phyloP scores from a whole-genome alignment of 2,113 vertebrate genomes.

The Willisornis vidua region DNA sequence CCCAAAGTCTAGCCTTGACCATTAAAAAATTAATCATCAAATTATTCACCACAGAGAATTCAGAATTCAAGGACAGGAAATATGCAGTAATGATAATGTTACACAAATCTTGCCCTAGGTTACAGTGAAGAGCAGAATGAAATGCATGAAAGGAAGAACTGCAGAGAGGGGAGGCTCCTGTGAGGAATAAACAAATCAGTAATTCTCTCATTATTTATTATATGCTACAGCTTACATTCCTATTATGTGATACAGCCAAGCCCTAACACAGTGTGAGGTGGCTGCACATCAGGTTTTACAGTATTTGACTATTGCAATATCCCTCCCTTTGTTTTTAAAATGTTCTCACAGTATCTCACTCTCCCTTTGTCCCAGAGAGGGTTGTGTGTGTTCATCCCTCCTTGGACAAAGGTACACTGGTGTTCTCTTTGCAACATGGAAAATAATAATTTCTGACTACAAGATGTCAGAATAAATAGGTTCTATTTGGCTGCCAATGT shows the following conservation, averaged over 20 bases:
- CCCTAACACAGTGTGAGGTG: not conserved
- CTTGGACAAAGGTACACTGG: not conserved
- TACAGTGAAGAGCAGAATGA: not conserved
- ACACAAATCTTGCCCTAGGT: not conserved
- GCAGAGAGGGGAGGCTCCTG: not conserved
- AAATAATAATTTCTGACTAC: not conserved
- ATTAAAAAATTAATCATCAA: not conserved
- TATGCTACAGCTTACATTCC: not conserved
- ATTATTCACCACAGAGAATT: not conserved
- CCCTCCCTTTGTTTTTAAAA: not conserved
- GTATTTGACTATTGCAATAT: not conserved
- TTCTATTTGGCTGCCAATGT: not conserved
- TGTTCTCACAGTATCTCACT: not conserved
- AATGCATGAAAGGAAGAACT: not conserved
- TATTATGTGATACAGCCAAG: not conserved
- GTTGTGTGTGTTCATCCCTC: not conserved
- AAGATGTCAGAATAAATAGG: not conserved
- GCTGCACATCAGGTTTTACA: not conserved
- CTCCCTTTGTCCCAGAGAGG: not conserved
- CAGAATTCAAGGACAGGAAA: slow-evolving; percentile 56
- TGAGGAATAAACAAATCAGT: not conserved
- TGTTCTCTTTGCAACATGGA: not conserved
- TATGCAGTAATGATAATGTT: not conserved
- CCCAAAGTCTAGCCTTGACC: slow-evolving; percentile 34
- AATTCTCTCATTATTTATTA: not conserved